phyloP scores from a whole-genome alignment of 1,140 invertebrate species.

The Drosophila mayri region DNA sequence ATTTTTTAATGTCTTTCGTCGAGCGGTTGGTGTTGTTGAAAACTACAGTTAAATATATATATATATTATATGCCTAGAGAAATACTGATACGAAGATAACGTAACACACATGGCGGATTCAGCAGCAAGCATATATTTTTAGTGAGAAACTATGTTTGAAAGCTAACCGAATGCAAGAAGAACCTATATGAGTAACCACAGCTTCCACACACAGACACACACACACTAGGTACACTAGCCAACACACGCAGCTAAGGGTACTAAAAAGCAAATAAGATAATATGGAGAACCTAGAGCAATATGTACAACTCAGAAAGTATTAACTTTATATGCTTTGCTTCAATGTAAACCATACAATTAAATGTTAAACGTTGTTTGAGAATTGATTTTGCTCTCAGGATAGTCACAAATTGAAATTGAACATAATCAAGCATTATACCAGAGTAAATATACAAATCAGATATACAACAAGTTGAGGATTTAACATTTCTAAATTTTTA shows the following conservation, averaged over 20 bases:
- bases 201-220: slow-evolving; percentile 58
- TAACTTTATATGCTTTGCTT: slow-evolving; percentile 73
- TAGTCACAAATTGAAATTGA: slow-evolving; percentile 48
- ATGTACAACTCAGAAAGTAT: slow-evolving; percentile 65
- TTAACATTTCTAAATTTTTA: slow-evolving; percentile 25
- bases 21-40: slow-evolving; percentile 67
- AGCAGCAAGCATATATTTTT: slow-evolving; percentile 68
- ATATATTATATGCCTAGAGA: slow-evolving; percentile 51
- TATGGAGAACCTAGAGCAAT: slow-evolving; percentile 66
- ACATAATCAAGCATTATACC: slow-evolving; percentile 50
- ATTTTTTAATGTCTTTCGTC: slow-evolving; percentile 62
- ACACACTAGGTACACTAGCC: slow-evolving; percentile 13
- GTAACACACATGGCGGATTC: slow-evolving; percentile 33
- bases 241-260: slow-evolving; percentile 21
- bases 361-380: slow-evolving; percentile 53
- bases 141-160: slow-evolving; percentile 59
- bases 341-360: slow-evolving; percentile 45
- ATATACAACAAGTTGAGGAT: slow-evolving; percentile 33
- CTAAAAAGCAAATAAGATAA: slow-evolving; percentile 25
- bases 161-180: slow-evolving; percentile 38
- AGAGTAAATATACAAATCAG: slow-evolving; percentile 24
- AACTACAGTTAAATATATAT: slow-evolving; percentile 66
- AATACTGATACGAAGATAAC: slow-evolving; percentile 42
- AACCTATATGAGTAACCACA: slow-evolving; percentile 43
- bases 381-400: slow-evolving; percentile 47